A percentile compares a stretch with the other conserved stretches of the same genome.
These are phyloP conservation scores for Sepioteuthis lessoniana DNA, from an alignment of 2,888 invertebrate genomes.

Conservation along the genomic window DNA sequence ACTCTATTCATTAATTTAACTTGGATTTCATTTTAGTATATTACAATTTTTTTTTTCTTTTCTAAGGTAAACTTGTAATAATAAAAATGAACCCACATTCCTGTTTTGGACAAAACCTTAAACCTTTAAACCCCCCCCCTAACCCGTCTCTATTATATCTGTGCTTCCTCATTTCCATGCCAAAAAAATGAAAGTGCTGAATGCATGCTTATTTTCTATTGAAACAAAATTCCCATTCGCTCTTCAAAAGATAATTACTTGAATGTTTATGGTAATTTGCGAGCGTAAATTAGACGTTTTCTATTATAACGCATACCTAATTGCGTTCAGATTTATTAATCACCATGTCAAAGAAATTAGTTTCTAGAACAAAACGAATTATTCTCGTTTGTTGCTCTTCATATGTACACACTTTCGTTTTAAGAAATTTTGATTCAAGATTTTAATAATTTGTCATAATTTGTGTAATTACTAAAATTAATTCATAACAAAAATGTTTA, in stretches of 20 bases:
- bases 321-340: background rate
- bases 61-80: too few species aligned
- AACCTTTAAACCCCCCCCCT: too few species aligned
- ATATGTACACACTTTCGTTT: background rate
- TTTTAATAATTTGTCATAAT: slow-evolving; percentile 2
- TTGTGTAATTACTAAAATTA: background rate
- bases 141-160: too few species aligned
- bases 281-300: background rate
- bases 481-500: background rate
- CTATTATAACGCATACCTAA: background rate
- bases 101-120: too few species aligned
- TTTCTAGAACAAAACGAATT: background rate
- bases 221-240: background rate
- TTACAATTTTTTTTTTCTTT: too few species aligned
- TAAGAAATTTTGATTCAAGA: background rate
- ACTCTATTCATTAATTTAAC: too few species aligned
- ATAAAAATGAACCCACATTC: too few species aligned
- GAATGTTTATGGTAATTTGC: slow-evolving; percentile 14
- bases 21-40: too few species aligned
- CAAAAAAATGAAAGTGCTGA: background rate
- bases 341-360: background rate
- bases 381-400: background rate
- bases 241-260: background rate
- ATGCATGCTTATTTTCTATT: background rate
- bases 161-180: background rate